Base-by-base conservation (phyloP, 2,113 vertebrate genomes). In the Panthera tigris region DNA sequence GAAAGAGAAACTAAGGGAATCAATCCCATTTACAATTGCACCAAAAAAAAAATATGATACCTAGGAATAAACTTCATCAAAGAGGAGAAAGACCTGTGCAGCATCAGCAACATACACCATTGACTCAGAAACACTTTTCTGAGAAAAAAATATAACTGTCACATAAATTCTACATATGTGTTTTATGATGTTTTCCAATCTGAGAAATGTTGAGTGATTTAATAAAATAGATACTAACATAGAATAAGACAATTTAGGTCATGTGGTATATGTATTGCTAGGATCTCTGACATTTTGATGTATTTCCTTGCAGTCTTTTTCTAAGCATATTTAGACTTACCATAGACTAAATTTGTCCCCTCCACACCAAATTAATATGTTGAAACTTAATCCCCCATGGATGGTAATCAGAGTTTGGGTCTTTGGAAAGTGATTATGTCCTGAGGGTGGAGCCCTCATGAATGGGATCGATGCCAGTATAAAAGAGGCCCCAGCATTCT, bases 271-370 rank as follows among this genome's bases (percentile, higher is more conserved):
- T 63, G 33, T 29, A 63, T 78, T 69, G 48, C 50, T 92, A 91
- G 9, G 50, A 39, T 69, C 19, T 50, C 25, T 89, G 41, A 76
- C 5, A 78, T 89, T 89, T 71, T 89, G 15, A 27, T 50, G 0
- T 89, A 63, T 50, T 79, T 89, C 48, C n/a, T 71, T 79, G n/a
- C 15, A 89, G n/a, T 84, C 29, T 84, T 95, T 76, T 92, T 89
- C 69, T 71, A 84, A 29, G 16, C 69, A 61, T 95, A 92, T 61
- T 83, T 79, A 18, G 88, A 76, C 65, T 82, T 57, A 15, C 25
- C 39, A 45, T 71, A 92, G 48, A 50, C 41, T 55, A 50, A 68
- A 82, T 69, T 12, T 76, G 31, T 65, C 14, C 33, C 55, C 21
- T 7, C 45, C 55, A 57, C 18, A 23, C 16, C 29, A 89, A 94